Conservation (phyloP, 2,797 vertebrate species). For the Enteromius afrohamiltoni region DNA sequence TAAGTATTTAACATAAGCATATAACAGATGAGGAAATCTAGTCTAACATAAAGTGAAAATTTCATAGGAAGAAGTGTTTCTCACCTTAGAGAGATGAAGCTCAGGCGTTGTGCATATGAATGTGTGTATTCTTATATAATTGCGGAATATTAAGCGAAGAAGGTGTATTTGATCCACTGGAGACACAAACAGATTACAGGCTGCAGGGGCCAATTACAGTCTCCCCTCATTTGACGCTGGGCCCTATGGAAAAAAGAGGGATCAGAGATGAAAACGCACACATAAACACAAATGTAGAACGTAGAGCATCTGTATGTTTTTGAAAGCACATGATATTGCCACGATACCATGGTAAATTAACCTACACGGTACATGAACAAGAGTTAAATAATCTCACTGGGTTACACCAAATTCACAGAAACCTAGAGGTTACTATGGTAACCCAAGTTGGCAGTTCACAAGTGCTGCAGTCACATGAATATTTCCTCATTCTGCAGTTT, state of each 20-base stretch:
- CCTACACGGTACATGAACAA: not conserved
- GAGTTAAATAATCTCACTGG: not conserved
- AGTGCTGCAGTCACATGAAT: constrained; percentile 19
- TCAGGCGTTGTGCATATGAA: constrained; percentile 21
- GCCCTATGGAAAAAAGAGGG: constrained; percentile 19
- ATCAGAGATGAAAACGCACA: not conserved
- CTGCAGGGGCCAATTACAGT: constrained; percentile 42
- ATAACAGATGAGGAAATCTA: not conserved
- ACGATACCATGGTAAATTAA: not conserved
- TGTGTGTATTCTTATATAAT: constrained; percentile 6
- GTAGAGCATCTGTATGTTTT: not conserved
- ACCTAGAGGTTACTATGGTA: constrained; percentile 33
- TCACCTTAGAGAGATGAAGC: constrained; percentile 42
- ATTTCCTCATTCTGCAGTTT: constrained; percentile 26
- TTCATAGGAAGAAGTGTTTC: not conserved
- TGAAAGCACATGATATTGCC: not conserved
- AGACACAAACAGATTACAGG: constrained; percentile 15
- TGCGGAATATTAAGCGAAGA: not conserved
- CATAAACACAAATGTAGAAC: not conserved
- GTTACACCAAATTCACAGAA: constrained; percentile 18
- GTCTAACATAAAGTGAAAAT: not conserved
- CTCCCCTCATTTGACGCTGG: constrained; percentile 50
- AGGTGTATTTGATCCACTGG: constrained; percentile 29
- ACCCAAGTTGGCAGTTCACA: constrained; percentile 13
- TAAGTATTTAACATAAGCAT: not conserved